These are phyloP conservation scores for Macrophya annulata DNA, from an alignment of 2,888 invertebrate species.

Conservation along the genomic window DNA sequence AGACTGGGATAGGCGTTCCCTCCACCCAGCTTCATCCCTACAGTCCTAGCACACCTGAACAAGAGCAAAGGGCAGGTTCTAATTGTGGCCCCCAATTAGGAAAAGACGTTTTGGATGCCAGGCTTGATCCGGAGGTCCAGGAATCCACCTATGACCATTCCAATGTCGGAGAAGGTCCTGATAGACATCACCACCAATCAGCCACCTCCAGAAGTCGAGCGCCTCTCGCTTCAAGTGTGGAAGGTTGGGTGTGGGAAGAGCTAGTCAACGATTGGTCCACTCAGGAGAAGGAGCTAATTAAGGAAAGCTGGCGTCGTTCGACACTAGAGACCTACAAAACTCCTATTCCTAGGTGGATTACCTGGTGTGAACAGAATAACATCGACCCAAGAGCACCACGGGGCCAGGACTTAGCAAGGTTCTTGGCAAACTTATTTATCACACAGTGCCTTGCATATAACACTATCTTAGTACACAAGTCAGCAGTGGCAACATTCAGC, in stretches of 20 bases:
- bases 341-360: slow-evolving; percentile 60
- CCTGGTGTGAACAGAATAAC: slow-evolving; percentile 56
- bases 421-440: slow-evolving; percentile 60
- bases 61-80: too few relatives aligned
- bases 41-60: too few relatives aligned
- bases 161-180: slow-evolving; percentile 13
- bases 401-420: slow-evolving; percentile 60
- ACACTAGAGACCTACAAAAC: slow-evolving; percentile 60
- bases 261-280: slow-evolving; percentile 53
- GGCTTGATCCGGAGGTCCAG: too few relatives aligned
- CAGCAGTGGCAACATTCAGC: slow-evolving; percentile 62
- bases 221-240: slow-evolving; percentile 61
- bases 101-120: too few relatives aligned
- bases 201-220: slow-evolving; percentile 58
- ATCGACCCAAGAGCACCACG: slow-evolving; percentile 51
- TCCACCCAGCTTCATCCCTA: too few relatives aligned
- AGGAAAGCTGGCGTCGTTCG: slow-evolving; percentile 60
- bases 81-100: too few relatives aligned
- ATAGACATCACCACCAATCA: slow-evolving; percentile 60
- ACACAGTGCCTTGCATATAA: slow-evolving; percentile 58
- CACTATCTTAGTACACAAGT: slow-evolving; percentile 62
- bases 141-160: neutral
- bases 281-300: slow-evolving; percentile 56
- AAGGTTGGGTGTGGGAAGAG: slow-evolving; percentile 34
- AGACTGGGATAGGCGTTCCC: too few relatives aligned